Evolutionary conservation across 2,797 vertebrate species (phyloP), one percentile per base, ranked within the genome.

Genomic region (Microhierax caerulescens): DNA sequence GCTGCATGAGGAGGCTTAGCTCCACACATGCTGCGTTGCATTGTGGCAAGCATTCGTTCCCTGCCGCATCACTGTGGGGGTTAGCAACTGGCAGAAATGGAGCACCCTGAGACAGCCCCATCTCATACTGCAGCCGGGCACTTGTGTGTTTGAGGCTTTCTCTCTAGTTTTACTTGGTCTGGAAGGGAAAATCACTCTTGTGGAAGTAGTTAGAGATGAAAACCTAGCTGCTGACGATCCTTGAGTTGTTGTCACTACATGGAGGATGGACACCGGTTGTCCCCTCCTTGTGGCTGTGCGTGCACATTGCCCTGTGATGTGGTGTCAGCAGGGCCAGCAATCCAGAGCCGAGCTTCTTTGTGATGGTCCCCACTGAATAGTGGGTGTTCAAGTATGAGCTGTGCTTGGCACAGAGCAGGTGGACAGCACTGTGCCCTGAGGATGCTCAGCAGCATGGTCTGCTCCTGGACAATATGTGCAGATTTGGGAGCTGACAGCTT

Each of bases 1-100:
- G 20, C 30, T 30, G 81, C 25, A 30, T 2, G 2, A 36, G 59
- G 34, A 78, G 50, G 39, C 22, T 41, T 7, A 22, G 67, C n/a
- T 39, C 47, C 10, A 11, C 0, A 0, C 6, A 23, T 23, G 57
- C 36, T 4, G 27, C 43, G 17, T 43, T 18, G 43, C 6, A 1
- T 3, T 57, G 56, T 10, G 37, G 63, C 72, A 41, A n/a, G 39
- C 27, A 0, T 76, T 85, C 0, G 0, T 76, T 85, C 0, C 5
- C 48, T n/a, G 7, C 51, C 39, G 0, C 28, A 3, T 37, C 1
- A 6, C 45, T 0, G 0, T n/a, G 37, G 70, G 51, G 14, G 28
- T 51, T 17, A 32, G 56, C 1, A 5, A 37, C 28, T 45, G 70
- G 32, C 53, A 60, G 54, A 70, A 77, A 19, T 3, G 2, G 22